Base-by-base conservation (phyloP, 2,888 invertebrate species). In the Drosophila sordidapex region DNA sequence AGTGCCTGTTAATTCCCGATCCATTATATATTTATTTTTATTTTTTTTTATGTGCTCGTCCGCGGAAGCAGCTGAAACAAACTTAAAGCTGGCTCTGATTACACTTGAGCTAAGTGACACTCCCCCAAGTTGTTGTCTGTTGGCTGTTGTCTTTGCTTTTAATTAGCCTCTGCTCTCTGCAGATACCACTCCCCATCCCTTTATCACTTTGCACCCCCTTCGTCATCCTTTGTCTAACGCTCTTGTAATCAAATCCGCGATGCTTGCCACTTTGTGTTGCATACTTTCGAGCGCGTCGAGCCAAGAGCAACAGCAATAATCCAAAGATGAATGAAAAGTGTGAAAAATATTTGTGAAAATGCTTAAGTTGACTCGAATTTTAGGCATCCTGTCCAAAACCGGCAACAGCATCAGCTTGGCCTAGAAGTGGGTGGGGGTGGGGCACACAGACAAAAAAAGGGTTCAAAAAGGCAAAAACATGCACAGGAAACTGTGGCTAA, bases 401-500 rank as follows among this genome's bases (percentile, higher is more conserved):
- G 53, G 43, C 67, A 58, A 43, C 76, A 63, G 58, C 62, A 64
- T 43, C 48, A 58, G 18, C 53, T 25, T 38, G 2, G 1, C 15
- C 10, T 6, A 15, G 10, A n/a, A n/a, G 29, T 13, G 27, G 11
- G 53, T 6, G 43, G 43, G n/a, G 11, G 2, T 27, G 18, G 18
- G 27, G 49, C 27, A 49, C 11, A 51, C 36, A 53, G 10, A 18
- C 36, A 53, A 7, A 18, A 81, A 81, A 84, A 87, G 77, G 85
- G 85, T 72, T 85, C 74, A 76, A 85, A 85, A 79, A 58, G 76
- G 76, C 64, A 60, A 72, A 71, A 76, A 61, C 85, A 85, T 85
- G 88, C 83, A 85, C 85, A 87, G 85, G 85, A 85, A 88, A 73
- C 88, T 85, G 85, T 83, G 85, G 88, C 85, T 85, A 85, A 85